Conservation (phyloP, 2,888 invertebrate species). For the Amiota mariae region DNA sequence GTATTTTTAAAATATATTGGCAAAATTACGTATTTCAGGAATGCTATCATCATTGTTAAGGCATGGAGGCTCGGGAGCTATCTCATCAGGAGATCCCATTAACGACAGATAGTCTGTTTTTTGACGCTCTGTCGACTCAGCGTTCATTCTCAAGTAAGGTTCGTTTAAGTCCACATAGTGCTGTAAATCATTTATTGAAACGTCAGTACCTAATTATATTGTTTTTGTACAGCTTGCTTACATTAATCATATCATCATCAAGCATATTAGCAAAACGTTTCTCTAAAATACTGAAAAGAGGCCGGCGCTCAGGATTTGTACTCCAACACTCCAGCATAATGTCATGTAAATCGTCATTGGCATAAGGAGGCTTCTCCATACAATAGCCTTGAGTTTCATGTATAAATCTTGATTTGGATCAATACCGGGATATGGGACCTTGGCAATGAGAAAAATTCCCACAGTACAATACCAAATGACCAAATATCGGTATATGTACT, state of each 20-base stretch:
- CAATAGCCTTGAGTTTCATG: conserved; percentile 84
- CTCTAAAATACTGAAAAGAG: conserved; percentile 85
- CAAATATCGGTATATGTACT: conserved; percentile 96
- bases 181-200: conserved; percentile 72
- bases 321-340: conserved; percentile 93
- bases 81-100: conserved; percentile 83
- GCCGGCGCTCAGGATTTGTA: conserved; percentile 83
- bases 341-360: conserved; percentile 84
- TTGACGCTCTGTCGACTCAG: conserved; percentile 75
- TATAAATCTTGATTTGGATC: conserved; percentile 82
- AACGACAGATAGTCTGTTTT: conserved; percentile 84
- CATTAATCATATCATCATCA: conserved; percentile 85
- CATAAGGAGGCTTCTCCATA: conserved; percentile 89
- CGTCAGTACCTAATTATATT: neutral
- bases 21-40: conserved; percentile 70
- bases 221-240: conserved; percentile 72
- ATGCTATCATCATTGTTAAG: conserved; percentile 72
- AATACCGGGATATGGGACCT: conserved; percentile 89
- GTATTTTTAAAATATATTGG: conserved; percentile 7
- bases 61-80: conserved; percentile 70
- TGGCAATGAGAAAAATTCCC: conserved; percentile 91
- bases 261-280: conserved; percentile 85
- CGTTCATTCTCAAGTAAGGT: conserved; percentile 83
- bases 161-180: conserved; percentile 91
- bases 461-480: conserved; percentile 92